These are phyloP conservation scores for Danionella dracula DNA, from an alignment of 2,797 vertebrate genomes.

Conservation along the genomic window DNA sequence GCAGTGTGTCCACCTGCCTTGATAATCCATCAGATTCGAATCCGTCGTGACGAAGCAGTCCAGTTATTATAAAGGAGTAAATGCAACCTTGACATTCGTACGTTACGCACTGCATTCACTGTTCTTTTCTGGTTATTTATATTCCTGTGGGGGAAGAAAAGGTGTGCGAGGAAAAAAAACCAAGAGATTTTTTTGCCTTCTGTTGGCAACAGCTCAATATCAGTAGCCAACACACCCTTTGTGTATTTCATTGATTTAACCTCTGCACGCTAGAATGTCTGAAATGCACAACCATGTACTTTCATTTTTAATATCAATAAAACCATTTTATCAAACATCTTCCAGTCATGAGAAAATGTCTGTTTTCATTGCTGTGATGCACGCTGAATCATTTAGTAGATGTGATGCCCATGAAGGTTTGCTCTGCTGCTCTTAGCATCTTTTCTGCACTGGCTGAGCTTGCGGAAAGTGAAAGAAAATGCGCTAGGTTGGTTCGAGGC, in stretches of 20 bases:
- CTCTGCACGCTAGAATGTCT: conserved; percentile 79
- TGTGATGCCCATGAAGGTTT: conserved; percentile 47
- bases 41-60: conserved; percentile 75
- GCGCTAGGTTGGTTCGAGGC: conserved; percentile 4
- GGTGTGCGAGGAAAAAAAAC: conserved; percentile 60
- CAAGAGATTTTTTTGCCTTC: conserved; percentile 66
- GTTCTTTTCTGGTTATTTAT: conserved; percentile 63
- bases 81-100: too few relatives aligned
- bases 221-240: conserved; percentile 74
- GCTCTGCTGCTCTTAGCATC: conserved; percentile 57
- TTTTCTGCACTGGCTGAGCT: conserved; percentile 31
- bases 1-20: conserved; percentile 29
- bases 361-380: conserved; percentile 50
- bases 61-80: conserved; percentile 73
- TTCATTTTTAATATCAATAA: conserved; percentile 86
- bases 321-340: conserved; percentile 77
- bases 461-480: conserved; percentile 45
- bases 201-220: conserved; percentile 64
- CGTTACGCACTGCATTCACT: conserved; percentile 75
- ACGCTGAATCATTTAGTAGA: conserved; percentile 60
- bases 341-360: conserved; percentile 40
- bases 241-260: conserved; percentile 80
- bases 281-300: conserved; percentile 84
- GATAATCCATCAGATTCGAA: conserved; percentile 52
- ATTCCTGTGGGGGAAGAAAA: conserved; percentile 63